Percentiles rank a stretch among this genome's conserved stretches.
Conservation (phyloP, 1,140 invertebrate genomes). For the Helicoverpa zea region DNA sequence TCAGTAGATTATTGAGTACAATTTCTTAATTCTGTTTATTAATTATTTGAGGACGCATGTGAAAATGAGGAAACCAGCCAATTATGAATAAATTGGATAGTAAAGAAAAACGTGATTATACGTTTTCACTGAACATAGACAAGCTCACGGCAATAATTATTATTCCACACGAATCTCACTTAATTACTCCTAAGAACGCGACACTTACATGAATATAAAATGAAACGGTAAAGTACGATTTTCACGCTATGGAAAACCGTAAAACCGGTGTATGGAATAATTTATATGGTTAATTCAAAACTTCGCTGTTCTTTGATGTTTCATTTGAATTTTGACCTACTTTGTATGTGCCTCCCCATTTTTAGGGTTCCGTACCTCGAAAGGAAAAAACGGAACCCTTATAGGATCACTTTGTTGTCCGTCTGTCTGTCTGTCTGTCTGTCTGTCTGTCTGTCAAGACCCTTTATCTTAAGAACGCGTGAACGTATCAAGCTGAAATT, state of each 20-base stretch:
- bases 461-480: no score
- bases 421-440: no score
- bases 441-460: no score
- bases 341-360: not conserved
- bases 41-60: no score
- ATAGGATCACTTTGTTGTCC: no score
- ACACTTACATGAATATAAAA: conserved; percentile 13
- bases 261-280: conserved; percentile 7
- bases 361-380: no score
- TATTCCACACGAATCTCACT: not conserved
- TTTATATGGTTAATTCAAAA: conserved; percentile 13
- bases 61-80: no score
- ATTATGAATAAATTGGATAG: not conserved
- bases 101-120: not conserved
- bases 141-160: conserved; percentile 5
- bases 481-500: no score
- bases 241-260: not conserved
- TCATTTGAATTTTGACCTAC: conserved; percentile 2
- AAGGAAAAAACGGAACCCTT: no score
- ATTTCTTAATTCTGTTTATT: no score
- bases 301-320: conserved; percentile 16
- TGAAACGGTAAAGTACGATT: not conserved
- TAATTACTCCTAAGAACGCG: conserved; percentile 26
- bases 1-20: no score
- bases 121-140: not conserved